Percentiles rank a stretch among this genome's conserved stretches.
Conservation (phyloP, 2,113 vertebrate species). For the Potamarius usumacintae region DNA sequence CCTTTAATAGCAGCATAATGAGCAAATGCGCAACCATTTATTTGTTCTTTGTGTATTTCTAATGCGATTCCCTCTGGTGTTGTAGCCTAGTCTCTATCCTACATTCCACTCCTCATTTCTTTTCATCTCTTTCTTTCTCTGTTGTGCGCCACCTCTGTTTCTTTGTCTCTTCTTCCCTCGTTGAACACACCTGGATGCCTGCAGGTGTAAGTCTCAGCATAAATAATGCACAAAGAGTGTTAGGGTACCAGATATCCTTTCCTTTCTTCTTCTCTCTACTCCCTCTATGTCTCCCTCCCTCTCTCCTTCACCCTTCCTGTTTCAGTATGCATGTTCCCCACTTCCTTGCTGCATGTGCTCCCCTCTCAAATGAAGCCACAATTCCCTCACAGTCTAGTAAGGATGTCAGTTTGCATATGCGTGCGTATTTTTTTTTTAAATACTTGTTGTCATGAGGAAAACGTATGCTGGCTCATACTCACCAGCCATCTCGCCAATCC, state of each 20-base stretch:
- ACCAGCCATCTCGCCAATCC: not conserved
- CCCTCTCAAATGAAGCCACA: conserved; percentile 43
- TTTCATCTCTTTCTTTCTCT: conserved; percentile 29
- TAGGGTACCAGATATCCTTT: conserved; percentile 40
- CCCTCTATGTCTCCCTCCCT: conserved; percentile 15
- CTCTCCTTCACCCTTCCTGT: not conserved
- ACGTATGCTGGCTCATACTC: conserved; percentile 6
- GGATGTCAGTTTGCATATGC: conserved; percentile 44
- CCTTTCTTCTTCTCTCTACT: conserved; percentile 30
- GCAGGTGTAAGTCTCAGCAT: conserved; percentile 50
- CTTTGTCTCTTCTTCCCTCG: conserved; percentile 31
- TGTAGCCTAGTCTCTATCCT: conserved; percentile 26
- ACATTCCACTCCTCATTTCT: conserved; percentile 7
- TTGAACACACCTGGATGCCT: conserved; percentile 55
- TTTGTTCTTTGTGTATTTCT: conserved; percentile 49
- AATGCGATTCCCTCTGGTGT: conserved; percentile 48
- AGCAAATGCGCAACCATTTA: conserved; percentile 50
- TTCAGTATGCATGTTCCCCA: conserved; percentile 36
- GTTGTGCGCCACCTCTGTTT: conserved; percentile 34
- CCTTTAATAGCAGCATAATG: conserved; percentile 55
- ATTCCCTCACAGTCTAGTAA: conserved; percentile 41
- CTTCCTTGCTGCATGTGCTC: conserved; percentile 27
- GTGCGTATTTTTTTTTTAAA: conserved; percentile 30
- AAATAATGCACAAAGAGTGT: conserved; percentile 55
- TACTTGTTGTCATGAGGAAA: conserved; percentile 38